Percentiles rank a stretch among this genome's conserved stretches.
Evolutionary conservation across 2,888 invertebrate species (phyloP).

Genomic region (Pachliopta kotzebuea): DNA sequence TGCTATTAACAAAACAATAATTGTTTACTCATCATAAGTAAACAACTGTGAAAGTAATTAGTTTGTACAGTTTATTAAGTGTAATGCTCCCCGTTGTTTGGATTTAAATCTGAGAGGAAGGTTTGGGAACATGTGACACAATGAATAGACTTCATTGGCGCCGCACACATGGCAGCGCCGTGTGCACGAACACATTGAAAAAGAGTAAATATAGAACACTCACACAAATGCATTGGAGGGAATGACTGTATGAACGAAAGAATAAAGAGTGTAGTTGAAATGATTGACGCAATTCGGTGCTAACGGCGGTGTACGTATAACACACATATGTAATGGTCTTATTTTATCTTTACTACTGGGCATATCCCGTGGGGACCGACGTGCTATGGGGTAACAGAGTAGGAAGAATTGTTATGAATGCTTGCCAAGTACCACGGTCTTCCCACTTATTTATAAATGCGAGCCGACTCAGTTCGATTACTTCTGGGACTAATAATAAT

Average conservation of each 20-base stretch:
- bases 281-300: constrained; percentile 71
- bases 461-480: constrained; percentile 43
- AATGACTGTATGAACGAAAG: constrained; percentile 62
- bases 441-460: constrained; percentile 46
- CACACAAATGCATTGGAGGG: constrained; percentile 54
- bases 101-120: constrained; percentile 33
- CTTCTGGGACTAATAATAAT: constrained; percentile 51
- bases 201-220: constrained; percentile 67
- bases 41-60: constrained; percentile 18
- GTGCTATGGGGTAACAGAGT: constrained; percentile 57
- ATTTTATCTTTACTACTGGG: constrained; percentile 69
- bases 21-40: constrained; percentile 22
- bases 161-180: constrained; percentile 70
- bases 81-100: constrained; percentile 2
- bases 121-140: constrained; percentile 61
- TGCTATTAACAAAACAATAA: constrained; percentile 31
- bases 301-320: constrained; percentile 43
- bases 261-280: constrained; percentile 61
- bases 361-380: constrained; percentile 73
- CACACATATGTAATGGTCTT: constrained; percentile 59
- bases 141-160: constrained; percentile 74
- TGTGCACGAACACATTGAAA: constrained; percentile 61
- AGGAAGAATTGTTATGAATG: constrained; percentile 67
- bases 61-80: constrained; percentile 13
- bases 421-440: constrained; percentile 55